phyloP scores from a whole-genome alignment of 2,113 vertebrate species.

The Rattus norvegicus region GRCr8 NC_086021.1:124102001-124102500 shows the following conservation, averaged over 20 bases:
- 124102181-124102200: not conserved
- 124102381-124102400: not conserved
- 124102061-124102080: not conserved
- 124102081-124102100: not conserved
- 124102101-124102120: not conserved
- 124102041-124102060: not conserved
- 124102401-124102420: not conserved
- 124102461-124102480: not conserved
- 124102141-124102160: constrained; percentile 29
- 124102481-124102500: not conserved
- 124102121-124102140: not conserved
- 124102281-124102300: not conserved
- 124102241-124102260: constrained; percentile 37
- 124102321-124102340: not conserved
- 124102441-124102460: not conserved
- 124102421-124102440: not conserved
- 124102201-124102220: not conserved
- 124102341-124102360: not conserved
- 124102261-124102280: not conserved
- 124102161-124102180: not conserved
- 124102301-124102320: not conserved
- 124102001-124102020: not conserved
- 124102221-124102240: not conserved
- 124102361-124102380: not conserved
- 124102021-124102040: not conserved